phyloP scores from a whole-genome alignment of 2,113 vertebrate species.

The Corapipo altera region DNA sequence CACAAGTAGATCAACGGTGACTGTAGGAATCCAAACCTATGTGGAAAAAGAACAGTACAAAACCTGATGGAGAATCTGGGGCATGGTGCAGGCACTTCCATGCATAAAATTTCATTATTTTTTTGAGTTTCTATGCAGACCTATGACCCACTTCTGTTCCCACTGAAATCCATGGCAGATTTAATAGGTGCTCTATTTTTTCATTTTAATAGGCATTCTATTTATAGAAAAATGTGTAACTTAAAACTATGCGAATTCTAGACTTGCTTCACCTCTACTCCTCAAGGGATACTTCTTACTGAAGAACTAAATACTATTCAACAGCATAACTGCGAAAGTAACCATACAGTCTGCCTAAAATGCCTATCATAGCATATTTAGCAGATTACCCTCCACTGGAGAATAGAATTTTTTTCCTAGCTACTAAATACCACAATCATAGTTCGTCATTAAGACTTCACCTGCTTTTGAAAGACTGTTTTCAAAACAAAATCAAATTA shows the following conservation, averaged over 20 bases:
- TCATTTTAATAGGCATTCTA: conserved; percentile 58
- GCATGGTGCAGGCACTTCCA: conserved; percentile 11
- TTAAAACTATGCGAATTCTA: conserved; percentile 26
- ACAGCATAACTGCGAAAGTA: neutral
- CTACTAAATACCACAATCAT: neutral
- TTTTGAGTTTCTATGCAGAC: conserved; percentile 23
- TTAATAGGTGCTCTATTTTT: conserved; percentile 58
- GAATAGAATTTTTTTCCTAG: neutral
- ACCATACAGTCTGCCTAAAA: neutral
- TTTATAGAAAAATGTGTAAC: conserved; percentile 63
- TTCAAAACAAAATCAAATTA: neutral
- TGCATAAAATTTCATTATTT: conserved; percentile 34
- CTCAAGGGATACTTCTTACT: neutral
- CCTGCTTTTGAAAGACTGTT: neutral
- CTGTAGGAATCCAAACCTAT: conserved; percentile 40
- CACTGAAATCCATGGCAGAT: conserved; percentile 42
- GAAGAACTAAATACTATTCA: neutral
- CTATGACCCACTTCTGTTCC: conserved; percentile 60
- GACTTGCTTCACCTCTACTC: neutral
- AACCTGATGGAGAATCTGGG: conserved; percentile 52
- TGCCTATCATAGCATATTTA: neutral
- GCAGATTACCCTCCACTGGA: neutral
- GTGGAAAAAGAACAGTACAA: conserved; percentile 28
- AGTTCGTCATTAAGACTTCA: neutral
- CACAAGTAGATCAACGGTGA: neutral